Percentiles rank a stretch among this genome's conserved stretches.
Conservation (phyloP, 2,113 vertebrate species). For the Chaenocephalus aceratus region DNA sequence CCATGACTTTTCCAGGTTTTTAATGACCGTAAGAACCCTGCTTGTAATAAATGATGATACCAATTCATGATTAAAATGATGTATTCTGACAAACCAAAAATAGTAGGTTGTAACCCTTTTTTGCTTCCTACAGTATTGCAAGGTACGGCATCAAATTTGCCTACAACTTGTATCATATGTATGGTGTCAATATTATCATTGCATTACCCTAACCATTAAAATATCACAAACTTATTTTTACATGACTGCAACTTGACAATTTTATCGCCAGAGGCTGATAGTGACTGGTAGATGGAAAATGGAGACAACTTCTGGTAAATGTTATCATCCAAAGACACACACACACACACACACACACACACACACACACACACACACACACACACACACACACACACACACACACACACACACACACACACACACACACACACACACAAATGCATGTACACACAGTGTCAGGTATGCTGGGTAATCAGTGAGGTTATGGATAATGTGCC, state of each 20-base stretch:
- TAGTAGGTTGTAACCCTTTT: background rate
- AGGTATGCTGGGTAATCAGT: constrained; percentile 32
- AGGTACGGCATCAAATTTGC: background rate
- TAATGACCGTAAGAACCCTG: too few relatives aligned
- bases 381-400: constrained; percentile 14
- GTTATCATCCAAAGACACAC: constrained; percentile 24
- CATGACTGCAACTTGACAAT: constrained; percentile 10
- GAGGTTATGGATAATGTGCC: constrained; percentile 55
- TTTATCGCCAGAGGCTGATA: background rate
- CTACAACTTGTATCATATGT: background rate
- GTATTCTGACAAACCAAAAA: background rate
- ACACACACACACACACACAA: background rate
- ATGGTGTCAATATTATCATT: background rate
- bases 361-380: constrained; percentile 6
- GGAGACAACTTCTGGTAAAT: constrained; percentile 20
- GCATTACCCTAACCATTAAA: background rate
- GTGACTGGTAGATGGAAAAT: background rate
- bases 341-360: constrained; percentile 7
- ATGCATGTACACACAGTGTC: background rate
- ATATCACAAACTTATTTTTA: background rate
- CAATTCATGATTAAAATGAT: background rate
- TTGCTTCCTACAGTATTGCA: background rate
- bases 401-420: background rate
- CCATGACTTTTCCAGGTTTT: too few relatives aligned
- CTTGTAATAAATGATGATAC: background rate